Evolutionary conservation across 1,140 invertebrate genomes (phyloP).

Genomic region (Drosophila sechellia): DNA sequence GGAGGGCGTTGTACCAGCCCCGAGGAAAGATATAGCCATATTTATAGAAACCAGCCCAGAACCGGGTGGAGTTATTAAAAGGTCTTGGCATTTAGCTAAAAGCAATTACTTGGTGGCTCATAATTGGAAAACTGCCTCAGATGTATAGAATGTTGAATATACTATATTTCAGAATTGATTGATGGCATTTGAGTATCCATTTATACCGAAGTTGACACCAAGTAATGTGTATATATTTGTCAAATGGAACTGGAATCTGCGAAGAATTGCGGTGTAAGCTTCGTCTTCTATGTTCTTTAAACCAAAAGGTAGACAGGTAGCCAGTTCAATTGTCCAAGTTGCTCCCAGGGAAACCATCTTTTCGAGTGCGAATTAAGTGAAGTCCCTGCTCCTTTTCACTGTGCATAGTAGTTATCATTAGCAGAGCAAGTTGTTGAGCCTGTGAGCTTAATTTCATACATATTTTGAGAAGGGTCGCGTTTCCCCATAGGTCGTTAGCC

Average conservation of each 20-base stretch:
- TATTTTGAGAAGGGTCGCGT: constrained; percentile 26
- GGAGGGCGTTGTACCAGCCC: neutral
- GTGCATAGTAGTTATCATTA: constrained; percentile 26
- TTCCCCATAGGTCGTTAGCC: constrained; percentile 44
- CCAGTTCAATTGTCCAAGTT: neutral
- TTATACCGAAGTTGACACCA: too few species aligned
- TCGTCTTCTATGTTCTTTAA: too few species aligned
- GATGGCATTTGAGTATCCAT: too few species aligned
- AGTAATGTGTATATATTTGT: too few species aligned
- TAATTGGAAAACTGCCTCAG: constrained; percentile 25
- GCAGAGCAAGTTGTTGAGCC: constrained; percentile 23
- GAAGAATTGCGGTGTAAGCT: too few species aligned
- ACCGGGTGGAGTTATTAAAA: constrained; percentile 6
- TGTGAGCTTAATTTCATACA: constrained; percentile 34
- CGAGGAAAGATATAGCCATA: constrained; percentile 40
- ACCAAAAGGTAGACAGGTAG: neutral
- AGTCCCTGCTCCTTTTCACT: constrained; percentile 12
- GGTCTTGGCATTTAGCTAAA: constrained; percentile 43
- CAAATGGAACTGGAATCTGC: too few species aligned
- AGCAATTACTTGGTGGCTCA: constrained; percentile 11
- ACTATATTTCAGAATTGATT: neutral
- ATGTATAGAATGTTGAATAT: neutral
- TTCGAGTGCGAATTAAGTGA: neutral
- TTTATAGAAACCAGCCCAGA: constrained; percentile 25
- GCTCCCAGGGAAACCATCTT: constrained; percentile 7